A percentile compares a stretch with the other conserved stretches of the same genome.
Conservation (phyloP, 2,113 vertebrate genomes). For the Corythornis vintsioides region DNA sequence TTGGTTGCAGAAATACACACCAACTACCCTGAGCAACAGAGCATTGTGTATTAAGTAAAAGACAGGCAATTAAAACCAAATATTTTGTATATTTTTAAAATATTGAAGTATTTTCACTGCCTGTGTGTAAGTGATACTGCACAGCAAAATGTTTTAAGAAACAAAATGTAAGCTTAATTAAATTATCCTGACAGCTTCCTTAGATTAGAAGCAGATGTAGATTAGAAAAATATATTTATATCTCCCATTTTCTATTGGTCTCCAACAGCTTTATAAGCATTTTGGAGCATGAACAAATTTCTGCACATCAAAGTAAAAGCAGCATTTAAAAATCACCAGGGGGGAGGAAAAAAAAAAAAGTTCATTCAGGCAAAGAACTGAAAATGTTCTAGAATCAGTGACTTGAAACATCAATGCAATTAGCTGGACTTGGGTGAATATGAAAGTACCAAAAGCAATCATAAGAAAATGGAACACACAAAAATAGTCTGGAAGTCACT, state of each 20-base stretch:
- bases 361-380: slow-evolving; percentile 7
- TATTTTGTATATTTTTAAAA: not conserved
- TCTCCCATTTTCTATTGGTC: not conserved
- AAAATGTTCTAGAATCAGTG: slow-evolving; percentile 36
- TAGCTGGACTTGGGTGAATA: slow-evolving; percentile 43
- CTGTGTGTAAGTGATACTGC: not conserved
- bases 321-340: not conserved
- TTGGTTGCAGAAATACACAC: not conserved
- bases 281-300: not conserved
- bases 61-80: not conserved
- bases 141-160: not conserved
- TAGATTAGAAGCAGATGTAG: not conserved
- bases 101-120: not conserved
- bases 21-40: not conserved
- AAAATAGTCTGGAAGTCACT: slow-evolving; percentile 41
- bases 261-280: not conserved
- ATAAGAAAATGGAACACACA: slow-evolving; percentile 33
- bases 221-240: not conserved
- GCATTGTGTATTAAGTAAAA: not conserved
- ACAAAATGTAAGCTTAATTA: not conserved
- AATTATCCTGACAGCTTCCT: not conserved
- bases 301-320: not conserved
- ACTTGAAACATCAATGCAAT: slow-evolving; percentile 35
- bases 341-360: not conserved
- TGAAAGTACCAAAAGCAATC: slow-evolving; percentile 6